A percentile compares a stretch with the other conserved stretches of the same genome.
Evolutionary conservation across 1,140 invertebrate species (phyloP).

Genomic region (Ooceraea biroi): DNA sequence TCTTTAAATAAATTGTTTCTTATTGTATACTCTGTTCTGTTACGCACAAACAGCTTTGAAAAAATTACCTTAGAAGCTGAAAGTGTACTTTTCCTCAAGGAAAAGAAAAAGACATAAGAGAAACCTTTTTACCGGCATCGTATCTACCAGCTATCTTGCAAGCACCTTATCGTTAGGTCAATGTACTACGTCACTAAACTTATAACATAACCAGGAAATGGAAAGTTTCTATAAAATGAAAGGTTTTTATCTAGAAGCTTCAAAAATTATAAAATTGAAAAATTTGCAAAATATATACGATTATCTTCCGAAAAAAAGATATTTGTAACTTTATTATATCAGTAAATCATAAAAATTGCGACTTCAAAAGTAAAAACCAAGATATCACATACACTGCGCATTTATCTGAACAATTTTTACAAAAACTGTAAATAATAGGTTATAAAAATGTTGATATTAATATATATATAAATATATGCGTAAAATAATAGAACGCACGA

Average conservation of each 20-base stretch:
- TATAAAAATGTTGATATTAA: background rate
- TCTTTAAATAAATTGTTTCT: background rate
- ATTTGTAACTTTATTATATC: background rate
- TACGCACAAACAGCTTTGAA: background rate
- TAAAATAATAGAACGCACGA: background rate
- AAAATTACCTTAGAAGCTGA: background rate
- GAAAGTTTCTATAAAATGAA: background rate
- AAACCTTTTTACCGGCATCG: background rate
- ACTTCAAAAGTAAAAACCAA: background rate
- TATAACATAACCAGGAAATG: slow-evolving; percentile 15
- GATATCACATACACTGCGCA: too few species aligned
- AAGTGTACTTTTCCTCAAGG: background rate
- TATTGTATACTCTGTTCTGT: background rate
- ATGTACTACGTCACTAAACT: background rate
- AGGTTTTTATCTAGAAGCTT: slow-evolving; percentile 24
- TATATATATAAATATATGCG: background rate
- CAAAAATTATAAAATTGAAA: background rate
- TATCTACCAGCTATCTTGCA: slow-evolving; percentile 6
- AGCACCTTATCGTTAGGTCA: slow-evolving; percentile 17
- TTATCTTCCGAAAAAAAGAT: background rate
- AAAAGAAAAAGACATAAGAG: background rate
- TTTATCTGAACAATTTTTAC: too few species aligned
- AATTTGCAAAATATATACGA: background rate
- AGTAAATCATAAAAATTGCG: background rate
- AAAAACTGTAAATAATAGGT: too few species aligned